These are phyloP conservation scores for Elgonia sp. DNA, from an alignment of 2,888 invertebrate genomes.

Conservation along the genomic window DNA sequence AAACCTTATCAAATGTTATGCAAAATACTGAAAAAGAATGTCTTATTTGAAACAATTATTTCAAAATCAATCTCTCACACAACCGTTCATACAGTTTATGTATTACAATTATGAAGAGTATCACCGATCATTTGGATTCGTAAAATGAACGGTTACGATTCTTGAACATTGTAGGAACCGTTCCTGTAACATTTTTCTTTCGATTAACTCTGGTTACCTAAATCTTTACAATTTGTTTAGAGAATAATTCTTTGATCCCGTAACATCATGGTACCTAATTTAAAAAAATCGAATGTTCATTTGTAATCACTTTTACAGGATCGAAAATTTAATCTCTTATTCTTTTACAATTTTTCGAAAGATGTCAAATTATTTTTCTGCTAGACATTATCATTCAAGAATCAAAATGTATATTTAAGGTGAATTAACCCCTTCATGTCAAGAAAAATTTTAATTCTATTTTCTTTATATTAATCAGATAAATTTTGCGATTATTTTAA, in stretches of 20 bases:
- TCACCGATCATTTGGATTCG: constrained; percentile 24
- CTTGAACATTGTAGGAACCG: constrained; percentile 45
- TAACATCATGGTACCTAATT: constrained; percentile 7
- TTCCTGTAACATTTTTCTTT: constrained; percentile 39
- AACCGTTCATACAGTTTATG: not conserved
- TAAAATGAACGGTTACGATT: constrained; percentile 47
- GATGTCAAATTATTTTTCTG: not conserved
- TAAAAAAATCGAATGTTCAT: not conserved
- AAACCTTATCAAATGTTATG: constrained; percentile 44
- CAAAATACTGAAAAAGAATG: constrained; percentile 43
- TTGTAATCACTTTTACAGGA: constrained; percentile 8
- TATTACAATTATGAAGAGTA: constrained; percentile 27
- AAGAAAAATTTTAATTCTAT: no score
- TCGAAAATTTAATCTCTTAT: constrained; percentile 22
- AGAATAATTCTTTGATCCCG: constrained; percentile 27
- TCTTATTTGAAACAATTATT: not conserved
- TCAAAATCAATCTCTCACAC: constrained; percentile 3
- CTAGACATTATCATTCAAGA: constrained; percentile 2
- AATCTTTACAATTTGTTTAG: constrained; percentile 45
- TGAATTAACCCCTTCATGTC: no score
- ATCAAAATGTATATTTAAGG: no score
- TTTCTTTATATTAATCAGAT: no score
- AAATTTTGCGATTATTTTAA: no score
- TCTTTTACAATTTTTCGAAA: constrained; percentile 18
- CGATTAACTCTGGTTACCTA: constrained; percentile 41